Percentiles rank a stretch among this genome's conserved stretches.
Evolutionary conservation across 2,113 vertebrate species (phyloP).

Genomic region (Calypte anna): DNA sequence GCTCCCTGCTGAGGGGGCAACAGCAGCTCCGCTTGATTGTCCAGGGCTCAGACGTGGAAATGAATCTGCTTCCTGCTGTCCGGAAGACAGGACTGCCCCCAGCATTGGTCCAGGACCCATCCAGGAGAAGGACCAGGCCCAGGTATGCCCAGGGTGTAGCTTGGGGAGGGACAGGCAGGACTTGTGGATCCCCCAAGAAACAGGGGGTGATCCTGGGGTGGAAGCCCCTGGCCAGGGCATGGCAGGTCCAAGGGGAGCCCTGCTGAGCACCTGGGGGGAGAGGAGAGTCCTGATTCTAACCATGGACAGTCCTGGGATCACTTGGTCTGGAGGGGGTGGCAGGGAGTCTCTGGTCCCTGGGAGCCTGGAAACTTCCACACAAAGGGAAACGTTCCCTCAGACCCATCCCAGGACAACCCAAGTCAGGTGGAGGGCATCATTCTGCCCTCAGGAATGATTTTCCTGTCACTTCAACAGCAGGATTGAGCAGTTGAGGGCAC

Average conservation of each 20-base stretch:
- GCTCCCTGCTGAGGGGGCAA: accelerated
- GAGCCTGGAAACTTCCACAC: neutral
- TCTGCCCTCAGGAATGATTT: neutral
- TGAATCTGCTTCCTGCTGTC: neutral
- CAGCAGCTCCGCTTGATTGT: neutral
- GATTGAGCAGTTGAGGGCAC: accelerated
- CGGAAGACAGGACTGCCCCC: neutral
- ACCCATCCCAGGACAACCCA: neutral
- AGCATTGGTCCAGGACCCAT: accelerated
- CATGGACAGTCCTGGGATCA: too few relatives aligned
- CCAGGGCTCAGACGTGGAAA: accelerated
- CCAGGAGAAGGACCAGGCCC: neutral
- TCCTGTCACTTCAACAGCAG: neutral
- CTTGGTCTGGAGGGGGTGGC: accelerated
- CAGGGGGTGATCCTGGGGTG: neutral
- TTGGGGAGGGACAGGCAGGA: accelerated
- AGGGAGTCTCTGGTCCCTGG: neutral
- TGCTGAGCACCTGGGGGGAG: accelerated
- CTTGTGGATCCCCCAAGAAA: neutral
- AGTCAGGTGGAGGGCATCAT: neutral
- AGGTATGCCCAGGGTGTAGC: neutral
- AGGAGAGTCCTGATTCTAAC: neutral
- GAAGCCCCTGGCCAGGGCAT: neutral
- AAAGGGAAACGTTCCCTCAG: neutral
- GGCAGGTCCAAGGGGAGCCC: neutral